Conservation (phyloP, 2,797 vertebrate species). For the Rhodeus uyekii region DNA sequence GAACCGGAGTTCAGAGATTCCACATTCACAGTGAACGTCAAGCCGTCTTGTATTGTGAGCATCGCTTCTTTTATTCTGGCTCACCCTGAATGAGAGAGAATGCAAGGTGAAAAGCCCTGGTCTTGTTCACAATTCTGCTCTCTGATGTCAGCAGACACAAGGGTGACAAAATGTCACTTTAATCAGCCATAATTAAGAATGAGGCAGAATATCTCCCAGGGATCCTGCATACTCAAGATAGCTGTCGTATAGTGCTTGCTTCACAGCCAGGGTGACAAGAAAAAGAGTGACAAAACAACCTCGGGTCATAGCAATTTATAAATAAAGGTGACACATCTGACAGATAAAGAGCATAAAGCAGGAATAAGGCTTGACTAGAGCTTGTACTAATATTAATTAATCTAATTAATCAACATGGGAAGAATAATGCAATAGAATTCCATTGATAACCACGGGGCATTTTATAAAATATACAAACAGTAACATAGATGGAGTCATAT, state of each 20-base stretch:
- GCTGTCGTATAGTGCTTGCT: slow-evolving; percentile 10
- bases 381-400: neutral
- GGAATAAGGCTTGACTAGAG: neutral
- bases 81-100: slow-evolving; percentile 17
- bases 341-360: neutral
- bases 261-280: slow-evolving; percentile 14
- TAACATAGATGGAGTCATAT: neutral
- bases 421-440: neutral
- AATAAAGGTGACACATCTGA: slow-evolving; percentile 38
- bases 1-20: neutral
- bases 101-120: slow-evolving; percentile 38
- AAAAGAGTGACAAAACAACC: slow-evolving; percentile 40
- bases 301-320: slow-evolving; percentile 37
- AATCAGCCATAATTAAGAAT: slow-evolving; percentile 76
- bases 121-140: slow-evolving; percentile 61
- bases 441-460: neutral
- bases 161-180: slow-evolving; percentile 72
- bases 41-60: neutral
- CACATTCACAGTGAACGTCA: neutral
- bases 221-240: slow-evolving; percentile 31
- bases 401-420: neutral
- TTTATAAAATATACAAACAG: neutral
- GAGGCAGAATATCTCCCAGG: slow-evolving; percentile 56
- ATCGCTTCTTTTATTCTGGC: slow-evolving; percentile 2
- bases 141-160: slow-evolving; percentile 72